Evolutionary conservation across 35 echinoderm and acorn worm genomes (phyloP).

Genomic region (Patiria miniata): DNA sequence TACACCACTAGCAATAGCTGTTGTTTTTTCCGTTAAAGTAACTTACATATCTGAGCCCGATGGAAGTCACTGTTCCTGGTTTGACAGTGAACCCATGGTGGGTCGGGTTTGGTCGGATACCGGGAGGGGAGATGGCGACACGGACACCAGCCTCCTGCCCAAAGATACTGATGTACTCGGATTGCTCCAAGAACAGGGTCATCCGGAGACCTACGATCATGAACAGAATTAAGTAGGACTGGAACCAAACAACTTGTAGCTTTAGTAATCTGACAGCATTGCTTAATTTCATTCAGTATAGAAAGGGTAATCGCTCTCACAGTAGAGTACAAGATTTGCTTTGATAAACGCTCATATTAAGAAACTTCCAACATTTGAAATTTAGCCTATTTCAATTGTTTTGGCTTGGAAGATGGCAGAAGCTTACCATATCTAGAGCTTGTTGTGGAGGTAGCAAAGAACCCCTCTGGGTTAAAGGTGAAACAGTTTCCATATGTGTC

Average conservation of each 20-base stretch:
- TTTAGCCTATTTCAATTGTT: too few relatives aligned
- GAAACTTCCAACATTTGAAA: too few relatives aligned
- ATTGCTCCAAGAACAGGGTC: conserved; percentile 37
- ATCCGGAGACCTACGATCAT: conserved; percentile 37
- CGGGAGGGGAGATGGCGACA: conserved; percentile 7
- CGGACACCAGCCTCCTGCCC: conserved; percentile 38
- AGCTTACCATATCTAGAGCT: neutral
- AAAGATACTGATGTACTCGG: conserved; percentile 51
- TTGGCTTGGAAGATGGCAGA: too few relatives aligned
- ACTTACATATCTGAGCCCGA: conserved; percentile 39
- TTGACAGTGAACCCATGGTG: conserved; percentile 39
- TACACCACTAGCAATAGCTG: too few relatives aligned
- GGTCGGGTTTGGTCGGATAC: neutral
- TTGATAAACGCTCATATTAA: too few relatives aligned
- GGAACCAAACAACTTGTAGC: too few relatives aligned
- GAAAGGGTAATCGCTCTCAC: too few relatives aligned
- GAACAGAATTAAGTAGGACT: too few relatives aligned
- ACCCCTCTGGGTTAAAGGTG: conserved; percentile 39
- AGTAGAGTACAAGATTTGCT: too few relatives aligned
- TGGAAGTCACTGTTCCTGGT: conserved; percentile 40
- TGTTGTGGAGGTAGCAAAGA: neutral
- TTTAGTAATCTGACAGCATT: too few relatives aligned
- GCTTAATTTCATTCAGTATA: too few relatives aligned
- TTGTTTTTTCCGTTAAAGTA: too few relatives aligned
- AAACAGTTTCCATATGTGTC: conserved; percentile 71